A percentile compares a stretch with the other conserved stretches of the same genome.
Conservation (phyloP, 2,888 invertebrate species). For the Limnephilus auricula region DNA sequence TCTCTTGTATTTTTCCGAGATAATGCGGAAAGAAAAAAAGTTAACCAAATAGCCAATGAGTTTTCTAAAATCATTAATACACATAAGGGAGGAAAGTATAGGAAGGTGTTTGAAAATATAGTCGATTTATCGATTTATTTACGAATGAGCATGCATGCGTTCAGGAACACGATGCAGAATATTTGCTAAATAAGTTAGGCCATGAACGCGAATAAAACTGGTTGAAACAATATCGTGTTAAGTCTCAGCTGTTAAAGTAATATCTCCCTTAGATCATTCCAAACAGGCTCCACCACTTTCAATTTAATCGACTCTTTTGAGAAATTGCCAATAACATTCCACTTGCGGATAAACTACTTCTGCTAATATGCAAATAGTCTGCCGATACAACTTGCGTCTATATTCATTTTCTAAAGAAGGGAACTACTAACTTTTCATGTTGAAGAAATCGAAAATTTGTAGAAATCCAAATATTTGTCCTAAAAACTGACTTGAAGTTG, state of each 20-base stretch:
- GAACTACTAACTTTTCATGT: background rate
- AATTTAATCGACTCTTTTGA: constrained; percentile 2
- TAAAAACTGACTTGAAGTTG: background rate
- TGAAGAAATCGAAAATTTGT: background rate
- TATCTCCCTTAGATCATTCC: background rate
- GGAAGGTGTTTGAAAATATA: background rate
- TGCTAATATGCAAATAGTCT: background rate
- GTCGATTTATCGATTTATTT: background rate
- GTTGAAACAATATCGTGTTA: background rate
- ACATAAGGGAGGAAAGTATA: no score
- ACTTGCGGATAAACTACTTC: constrained; percentile 2
- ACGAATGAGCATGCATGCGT: background rate
- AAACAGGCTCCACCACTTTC: background rate
- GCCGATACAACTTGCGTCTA: background rate
- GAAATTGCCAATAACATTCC: constrained; percentile 2
- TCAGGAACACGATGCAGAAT: background rate
- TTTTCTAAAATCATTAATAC: no score
- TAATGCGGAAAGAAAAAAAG: no score
- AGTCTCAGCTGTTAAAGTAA: background rate
- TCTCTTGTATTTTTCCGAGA: no score
- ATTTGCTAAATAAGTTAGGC: background rate
- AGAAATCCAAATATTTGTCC: background rate
- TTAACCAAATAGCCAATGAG: no score
- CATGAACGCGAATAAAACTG: background rate
- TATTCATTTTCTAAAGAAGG: background rate